Conservation (phyloP, 2,888 invertebrate genomes). For the Caradrina clavipalpis region DNA sequence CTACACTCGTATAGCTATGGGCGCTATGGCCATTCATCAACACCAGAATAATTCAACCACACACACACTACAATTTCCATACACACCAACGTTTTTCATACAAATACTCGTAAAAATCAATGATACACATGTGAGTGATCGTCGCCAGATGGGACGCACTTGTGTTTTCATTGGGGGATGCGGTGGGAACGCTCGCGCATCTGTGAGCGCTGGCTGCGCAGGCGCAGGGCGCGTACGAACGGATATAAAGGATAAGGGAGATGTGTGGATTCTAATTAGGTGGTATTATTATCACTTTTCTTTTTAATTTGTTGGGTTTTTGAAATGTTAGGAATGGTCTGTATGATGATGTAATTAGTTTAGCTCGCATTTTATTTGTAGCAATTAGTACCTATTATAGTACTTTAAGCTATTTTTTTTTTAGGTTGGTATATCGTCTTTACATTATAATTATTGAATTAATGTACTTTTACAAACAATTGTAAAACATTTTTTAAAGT, state of each 20-base stretch:
- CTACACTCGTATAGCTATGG: too few species aligned
- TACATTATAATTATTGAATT: too few species aligned
- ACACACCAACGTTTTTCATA: conserved; percentile 40
- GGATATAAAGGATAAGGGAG: conserved; percentile 58
- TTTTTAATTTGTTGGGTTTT: not conserved
- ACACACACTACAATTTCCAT: conserved; percentile 17
- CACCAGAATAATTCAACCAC: conserved; percentile 4
- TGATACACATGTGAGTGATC: conserved; percentile 73
- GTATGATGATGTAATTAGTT: too few species aligned
- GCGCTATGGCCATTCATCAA: not conserved
- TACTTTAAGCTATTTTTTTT: too few species aligned
- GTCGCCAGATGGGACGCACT: conserved; percentile 85
- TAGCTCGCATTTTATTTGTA: too few species aligned
- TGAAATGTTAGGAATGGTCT: too few species aligned
- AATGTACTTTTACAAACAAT: too few species aligned
- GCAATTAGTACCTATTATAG: too few species aligned
- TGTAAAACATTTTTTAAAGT: too few species aligned
- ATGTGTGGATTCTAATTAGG: conserved; percentile 40
- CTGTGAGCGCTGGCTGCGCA: conserved; percentile 47
- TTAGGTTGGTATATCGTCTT: too few species aligned
- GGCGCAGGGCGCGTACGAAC: conserved; percentile 47
- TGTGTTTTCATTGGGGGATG: conserved; percentile 78
- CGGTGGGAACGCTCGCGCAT: conserved; percentile 78
- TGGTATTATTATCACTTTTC: conserved; percentile 29
- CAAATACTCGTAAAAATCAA: conserved; percentile 63